Evolutionary conservation across 2,113 vertebrate species (phyloP), one percentile per base, ranked within the genome.

Genomic region (Bubalus kerabau): DNA sequence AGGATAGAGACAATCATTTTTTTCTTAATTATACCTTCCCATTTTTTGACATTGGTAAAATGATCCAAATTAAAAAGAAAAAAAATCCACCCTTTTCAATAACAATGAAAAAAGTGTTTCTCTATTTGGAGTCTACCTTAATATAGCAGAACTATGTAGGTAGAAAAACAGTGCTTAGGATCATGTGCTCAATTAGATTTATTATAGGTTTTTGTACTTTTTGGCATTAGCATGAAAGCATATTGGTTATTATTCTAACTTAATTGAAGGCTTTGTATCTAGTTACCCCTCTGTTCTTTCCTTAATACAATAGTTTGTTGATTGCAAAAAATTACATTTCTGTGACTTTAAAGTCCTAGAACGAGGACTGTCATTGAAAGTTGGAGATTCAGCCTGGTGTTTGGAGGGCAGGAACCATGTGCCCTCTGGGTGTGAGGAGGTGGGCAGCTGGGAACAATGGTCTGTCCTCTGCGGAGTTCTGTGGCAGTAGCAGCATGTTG

Each of bases 51-150:
- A 85, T 90, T 90, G 91, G 90, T 97, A 96, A 98, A 98, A 98
- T 95, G 89, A 90, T 98, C 93, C 96, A 98, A 97, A 94, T 98
- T 89, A 90, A 97, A 97, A 98, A 93, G 96, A 28, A 81, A 87
- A 87, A 86, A 93, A 94, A 78, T 12, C 0, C 9, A 74, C 46
- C 46, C 64, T 89, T 96, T 97, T 87, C 93, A 46, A 36, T 93
- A 97, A 94, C 86, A 56, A 14, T 93, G 82, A 97, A 86, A 88
- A 96, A 97, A 94, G 96, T 97, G 98, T 98, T 98, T 98, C 98
- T 98, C 52, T 97, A 98, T 98, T 99, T 99, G 98, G 95, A 95
- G 87, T 96, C 97, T 98, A 98, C 98, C 98, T 98, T 98, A 98
- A 98, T 98, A 95, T 81, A 97, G 95, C 97, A 98, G 98, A 98